Base-by-base conservation (phyloP, 2,888 invertebrate species). In the Scaptomyza polygonia region DNA sequence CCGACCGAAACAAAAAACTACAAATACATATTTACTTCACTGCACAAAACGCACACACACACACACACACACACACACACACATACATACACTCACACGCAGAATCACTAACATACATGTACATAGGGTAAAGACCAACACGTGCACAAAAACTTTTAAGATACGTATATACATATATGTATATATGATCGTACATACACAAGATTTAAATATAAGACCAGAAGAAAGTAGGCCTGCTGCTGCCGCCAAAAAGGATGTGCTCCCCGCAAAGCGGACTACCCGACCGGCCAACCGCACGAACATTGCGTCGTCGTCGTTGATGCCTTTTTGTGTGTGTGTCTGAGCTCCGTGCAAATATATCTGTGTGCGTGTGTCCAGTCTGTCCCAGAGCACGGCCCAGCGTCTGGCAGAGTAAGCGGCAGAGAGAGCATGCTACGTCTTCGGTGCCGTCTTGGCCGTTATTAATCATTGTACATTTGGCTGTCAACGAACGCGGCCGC, bases 381-480 rank as follows among this genome's bases (percentile, higher is more conserved):
- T 72, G 77, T 75, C 62, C 68, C 77, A 67, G 75, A 76, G 80
- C 66, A 63, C 64, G 70, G 59, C 44, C 44, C 52, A 63, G 45
- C 40, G 67, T 66, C 76, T 74, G 78, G 65, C 66, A 79, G 75
- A 78, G 64, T 14, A 32, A 32, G 48, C 34, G 63, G 73, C 67
- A 71, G 71, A 65, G 79, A 67, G 65, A 77, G 73, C 78, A 77
- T 63, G 72, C 82, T 75, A 70, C 81, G 78, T 83, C 87, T 80
- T 83, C 84, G 78, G 84, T 67, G 77, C 79, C 80, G 76, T 86
- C 83, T 89, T 89, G 83, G 76, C 81, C 79, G 87, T 88, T 90
- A 91, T 91, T 91, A 91, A 91, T 91, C 91, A 91, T 91, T 91
- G 90, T 89, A 88, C 91, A 86, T 89, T 91, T 90, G 84, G 85